Evolutionary conservation across 2,113 vertebrate species (phyloP), one percentile per base, ranked within the genome.

Genomic region (Equus przewalskii): DNA sequence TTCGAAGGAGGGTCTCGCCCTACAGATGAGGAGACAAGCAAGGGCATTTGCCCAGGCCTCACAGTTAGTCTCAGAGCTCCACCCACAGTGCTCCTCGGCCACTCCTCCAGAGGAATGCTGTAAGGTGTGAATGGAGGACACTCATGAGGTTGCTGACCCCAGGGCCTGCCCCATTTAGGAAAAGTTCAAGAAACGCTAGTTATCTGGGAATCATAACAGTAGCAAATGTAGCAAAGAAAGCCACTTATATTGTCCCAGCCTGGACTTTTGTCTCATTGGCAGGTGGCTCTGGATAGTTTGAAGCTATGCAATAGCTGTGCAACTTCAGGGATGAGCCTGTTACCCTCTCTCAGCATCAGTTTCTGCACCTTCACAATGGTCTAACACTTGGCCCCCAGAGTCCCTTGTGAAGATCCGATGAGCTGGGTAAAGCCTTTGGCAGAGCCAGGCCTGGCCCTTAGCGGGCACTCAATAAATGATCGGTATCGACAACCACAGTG

Each of bases 341-440:
- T 64, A 72, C 26, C 54, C 26, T 64, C 15, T 33, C 54, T 33
- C 24, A 30, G 41, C 44, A 64, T 69, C 19, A 64, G 41, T 56
- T 85, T 94, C 65, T 1, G 0, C 41, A 62, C 19, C 21, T 51
- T 60, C 28, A 41, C 24, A 36, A 28, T 51, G 83, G 44, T 76
- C 67, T 56, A 16, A 49, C 13, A 7, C 86, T 85, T 26, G 75
- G 36, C 11, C 30, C 49, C 49, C 13, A 10, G 16, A 33, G 69
- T 33, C 56, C 36, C 51, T 33, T 64, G 49, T 36, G 54, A 89
- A 18, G 89, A 69, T 69, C 76, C 60, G 26, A 0, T n/a, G 69
- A 80, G 51, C 90, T 91, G 51, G 28, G 36, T 33, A 44, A 88
- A 94, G 85, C 19, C 78, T 75, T 73, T 51, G 86, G 87, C 49